These are phyloP conservation scores for Lordiphosa andalusiaca DNA, from an alignment of 2,888 invertebrate species.

Conservation along the genomic window DNA sequence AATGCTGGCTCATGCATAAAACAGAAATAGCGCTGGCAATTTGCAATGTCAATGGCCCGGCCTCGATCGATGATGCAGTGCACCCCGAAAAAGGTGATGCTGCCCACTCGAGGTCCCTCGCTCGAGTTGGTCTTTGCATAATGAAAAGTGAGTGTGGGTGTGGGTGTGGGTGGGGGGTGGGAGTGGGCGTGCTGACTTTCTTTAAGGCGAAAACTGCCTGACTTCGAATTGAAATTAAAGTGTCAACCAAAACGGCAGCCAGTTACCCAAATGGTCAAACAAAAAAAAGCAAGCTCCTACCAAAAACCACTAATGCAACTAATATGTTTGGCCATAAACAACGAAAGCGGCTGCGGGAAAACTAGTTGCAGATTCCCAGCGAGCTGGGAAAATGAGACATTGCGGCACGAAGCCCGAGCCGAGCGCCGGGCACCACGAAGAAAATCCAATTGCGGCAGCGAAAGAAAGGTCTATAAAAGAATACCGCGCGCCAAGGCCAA, in stretches of 20 bases:
- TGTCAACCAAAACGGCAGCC: slow-evolving; percentile 60
- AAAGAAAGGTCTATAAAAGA: slow-evolving; percentile 80
- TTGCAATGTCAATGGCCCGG: slow-evolving; percentile 36
- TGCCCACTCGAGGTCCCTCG: slow-evolving; percentile 39
- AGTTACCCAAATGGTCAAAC: slow-evolving; percentile 63
- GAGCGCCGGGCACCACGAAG: slow-evolving; percentile 41
- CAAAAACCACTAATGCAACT: slow-evolving; percentile 53
- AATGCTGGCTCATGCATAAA: neutral
- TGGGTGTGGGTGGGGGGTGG: slow-evolving; percentile 25
- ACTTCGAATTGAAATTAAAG: slow-evolving; percentile 69
- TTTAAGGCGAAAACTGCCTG: slow-evolving; percentile 56
- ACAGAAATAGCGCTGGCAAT: slow-evolving; percentile 1
- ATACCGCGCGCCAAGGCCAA: slow-evolving; percentile 75
- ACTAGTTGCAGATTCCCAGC: slow-evolving; percentile 27
- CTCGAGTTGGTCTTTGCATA: slow-evolving; percentile 55
- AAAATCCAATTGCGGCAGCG: slow-evolving; percentile 58
- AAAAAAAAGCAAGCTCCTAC: slow-evolving; percentile 48
- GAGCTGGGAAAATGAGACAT: slow-evolving; percentile 37
- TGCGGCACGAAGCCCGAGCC: slow-evolving; percentile 29
- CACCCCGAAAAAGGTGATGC: neutral
- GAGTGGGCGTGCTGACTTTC: slow-evolving; percentile 45
- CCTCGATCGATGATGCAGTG: slow-evolving; percentile 29
- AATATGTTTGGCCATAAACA: slow-evolving; percentile 72
- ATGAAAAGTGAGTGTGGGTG: slow-evolving; percentile 16
- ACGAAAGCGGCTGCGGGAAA: slow-evolving; percentile 55